phyloP scores from a whole-genome alignment of 2,888 invertebrate genomes.

The Sthenelais limicola region DNA sequence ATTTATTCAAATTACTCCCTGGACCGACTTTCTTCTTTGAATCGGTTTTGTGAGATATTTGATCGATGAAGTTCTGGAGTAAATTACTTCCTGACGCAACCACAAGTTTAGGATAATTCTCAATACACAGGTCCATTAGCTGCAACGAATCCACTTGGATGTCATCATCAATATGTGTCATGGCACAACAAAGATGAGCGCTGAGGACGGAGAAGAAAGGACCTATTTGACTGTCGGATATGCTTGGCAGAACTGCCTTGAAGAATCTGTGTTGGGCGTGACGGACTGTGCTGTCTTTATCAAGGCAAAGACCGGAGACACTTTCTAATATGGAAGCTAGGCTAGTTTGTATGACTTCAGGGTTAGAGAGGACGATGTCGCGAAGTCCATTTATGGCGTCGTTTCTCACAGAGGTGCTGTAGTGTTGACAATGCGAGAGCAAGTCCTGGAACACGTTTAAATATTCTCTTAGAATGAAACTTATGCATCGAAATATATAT shows the following conservation, averaged over 20 bases:
- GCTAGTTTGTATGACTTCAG: constrained; percentile 76
- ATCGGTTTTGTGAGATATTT: constrained; percentile 79
- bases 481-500: too few species aligned
- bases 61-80: constrained; percentile 85
- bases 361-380: constrained; percentile 75
- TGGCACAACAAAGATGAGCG: constrained; percentile 87
- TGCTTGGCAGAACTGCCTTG: constrained; percentile 56
- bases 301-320: constrained; percentile 80
- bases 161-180: constrained; percentile 87
- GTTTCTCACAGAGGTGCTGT: constrained; percentile 80
- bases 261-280: constrained; percentile 75
- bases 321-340: constrained; percentile 81
- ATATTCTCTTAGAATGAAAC: too few species aligned
- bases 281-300: constrained; percentile 78
- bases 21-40: constrained; percentile 10
- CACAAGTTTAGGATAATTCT: constrained; percentile 79
- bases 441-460: constrained; percentile 78
- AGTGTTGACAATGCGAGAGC: constrained; percentile 81
- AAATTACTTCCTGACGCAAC: constrained; percentile 81
- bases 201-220: constrained; percentile 86
- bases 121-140: constrained; percentile 84
- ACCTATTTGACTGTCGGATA: constrained; percentile 59
- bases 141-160: constrained; percentile 88
- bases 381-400: constrained; percentile 76
- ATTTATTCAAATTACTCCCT: constrained; percentile 35